These are phyloP conservation scores for Hartigia nigra DNA, from an alignment of 2,888 invertebrate species.

Conservation along the genomic window DNA sequence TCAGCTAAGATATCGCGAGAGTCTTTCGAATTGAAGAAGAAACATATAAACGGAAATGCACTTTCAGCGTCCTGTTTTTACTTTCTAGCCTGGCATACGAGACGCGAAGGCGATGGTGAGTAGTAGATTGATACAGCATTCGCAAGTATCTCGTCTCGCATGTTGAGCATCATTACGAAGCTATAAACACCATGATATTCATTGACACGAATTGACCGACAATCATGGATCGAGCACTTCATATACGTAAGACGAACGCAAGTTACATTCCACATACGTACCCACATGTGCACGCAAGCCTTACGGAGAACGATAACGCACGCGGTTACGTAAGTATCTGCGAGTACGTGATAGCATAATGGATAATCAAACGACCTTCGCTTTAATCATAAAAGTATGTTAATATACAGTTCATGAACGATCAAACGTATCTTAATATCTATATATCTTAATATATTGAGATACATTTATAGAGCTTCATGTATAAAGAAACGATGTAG, in stretches of 20 bases:
- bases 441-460: too few species aligned
- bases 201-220: slow-evolving; percentile 1
- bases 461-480: too few species aligned
- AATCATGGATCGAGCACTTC: neutral
- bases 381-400: neutral
- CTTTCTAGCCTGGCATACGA: neutral
- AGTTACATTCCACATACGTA: neutral
- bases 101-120: neutral
- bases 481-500: neutral
- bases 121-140: neutral
- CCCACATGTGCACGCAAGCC: neutral
- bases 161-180: neutral
- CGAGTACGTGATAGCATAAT: neutral
- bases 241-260: neutral
- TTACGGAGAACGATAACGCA: neutral
- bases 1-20: too few species aligned
- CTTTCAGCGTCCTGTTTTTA: neutral
- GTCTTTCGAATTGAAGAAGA: neutral
- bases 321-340: neutral
- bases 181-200: neutral
- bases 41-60: neutral
- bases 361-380: neutral
- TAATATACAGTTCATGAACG: neutral
- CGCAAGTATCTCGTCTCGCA: neutral
- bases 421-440: neutral